Conservation (phyloP, 2,113 vertebrate species). For the Sigmodon hispidus region DNA sequence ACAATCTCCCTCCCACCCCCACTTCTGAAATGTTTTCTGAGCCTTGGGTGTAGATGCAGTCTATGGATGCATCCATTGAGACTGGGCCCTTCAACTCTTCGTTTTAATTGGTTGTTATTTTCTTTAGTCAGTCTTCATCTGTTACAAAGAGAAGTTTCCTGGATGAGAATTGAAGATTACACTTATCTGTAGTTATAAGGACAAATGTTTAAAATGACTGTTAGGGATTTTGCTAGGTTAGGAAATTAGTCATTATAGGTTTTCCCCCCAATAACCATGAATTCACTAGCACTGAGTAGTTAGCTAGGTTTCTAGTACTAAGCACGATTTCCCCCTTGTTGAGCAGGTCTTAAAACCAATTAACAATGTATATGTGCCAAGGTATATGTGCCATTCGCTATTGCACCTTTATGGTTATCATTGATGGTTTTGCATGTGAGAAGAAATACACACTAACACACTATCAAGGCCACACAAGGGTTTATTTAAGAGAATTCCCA, state of each 20-base stretch:
- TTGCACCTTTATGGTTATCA: not conserved
- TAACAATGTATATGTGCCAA: not conserved
- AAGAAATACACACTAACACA: too few species aligned
- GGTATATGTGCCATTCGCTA: too few species aligned
- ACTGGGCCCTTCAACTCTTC: not conserved
- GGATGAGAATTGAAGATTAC: not conserved
- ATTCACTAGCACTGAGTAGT: not conserved
- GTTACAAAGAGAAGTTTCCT: not conserved
- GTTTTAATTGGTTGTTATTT: not conserved
- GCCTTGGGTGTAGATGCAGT: not conserved
- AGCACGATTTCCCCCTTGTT: not conserved
- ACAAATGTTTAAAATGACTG: not conserved
- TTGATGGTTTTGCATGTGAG: too few species aligned
- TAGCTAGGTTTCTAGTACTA: too few species aligned
- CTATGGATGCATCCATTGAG: not conserved
- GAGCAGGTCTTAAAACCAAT: too few species aligned
- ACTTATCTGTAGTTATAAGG: not conserved
- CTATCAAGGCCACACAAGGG: too few species aligned
- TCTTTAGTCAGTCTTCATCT: not conserved
- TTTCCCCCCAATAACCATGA: not conserved
- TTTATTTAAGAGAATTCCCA: too few species aligned
- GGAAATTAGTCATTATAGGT: not conserved
- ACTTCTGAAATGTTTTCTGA: not conserved
- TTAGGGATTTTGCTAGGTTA: not conserved
- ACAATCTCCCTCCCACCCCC: not conserved